A percentile compares a stretch with the other conserved stretches of the same genome.
phyloP scores from a whole-genome alignment of 2,888 invertebrate genomes.

The Zaprionus obscuricornis region DNA sequence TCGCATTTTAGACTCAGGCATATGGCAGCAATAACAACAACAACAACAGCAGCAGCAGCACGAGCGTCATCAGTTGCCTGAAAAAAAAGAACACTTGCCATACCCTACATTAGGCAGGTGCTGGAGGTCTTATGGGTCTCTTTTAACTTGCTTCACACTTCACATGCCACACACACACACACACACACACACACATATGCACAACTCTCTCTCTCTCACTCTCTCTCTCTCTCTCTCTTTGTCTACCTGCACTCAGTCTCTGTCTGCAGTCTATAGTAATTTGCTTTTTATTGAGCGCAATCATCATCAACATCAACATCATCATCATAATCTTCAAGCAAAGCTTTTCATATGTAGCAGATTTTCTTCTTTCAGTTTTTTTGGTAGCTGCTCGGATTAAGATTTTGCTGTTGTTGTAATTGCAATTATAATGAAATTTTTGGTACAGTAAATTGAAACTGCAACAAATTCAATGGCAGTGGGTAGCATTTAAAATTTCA shows the following conservation, averaged over 20 bases:
- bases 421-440: slow-evolving; percentile 58
- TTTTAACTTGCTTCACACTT: too few species aligned
- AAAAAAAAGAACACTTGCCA: slow-evolving; percentile 36
- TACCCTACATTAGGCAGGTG: neutral
- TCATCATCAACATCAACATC: slow-evolving; percentile 61
- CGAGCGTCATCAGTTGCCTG: slow-evolving; percentile 46
- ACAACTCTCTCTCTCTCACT: too few species aligned
- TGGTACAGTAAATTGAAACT: slow-evolving; percentile 52
- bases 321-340: too few species aligned
- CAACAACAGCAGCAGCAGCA: slow-evolving; percentile 18
- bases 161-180: slow-evolving; percentile 18
- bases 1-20: slow-evolving; percentile 69
- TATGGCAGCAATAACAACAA: slow-evolving; percentile 34
- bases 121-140: slow-evolving; percentile 18
- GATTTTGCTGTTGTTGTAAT: slow-evolving; percentile 47
- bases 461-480: slow-evolving; percentile 12
- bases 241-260: slow-evolving; percentile 1
- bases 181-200: too few species aligned
- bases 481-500: neutral
- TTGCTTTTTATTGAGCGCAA: slow-evolving; percentile 67
- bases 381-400: neutral
- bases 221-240: neutral
- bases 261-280: slow-evolving; percentile 42
- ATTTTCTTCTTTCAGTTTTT: too few species aligned
- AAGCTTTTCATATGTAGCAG: slow-evolving; percentile 15